Evolutionary conservation across 2,888 invertebrate species (phyloP).

Genomic region (Podotricha telesiphe): DNA sequence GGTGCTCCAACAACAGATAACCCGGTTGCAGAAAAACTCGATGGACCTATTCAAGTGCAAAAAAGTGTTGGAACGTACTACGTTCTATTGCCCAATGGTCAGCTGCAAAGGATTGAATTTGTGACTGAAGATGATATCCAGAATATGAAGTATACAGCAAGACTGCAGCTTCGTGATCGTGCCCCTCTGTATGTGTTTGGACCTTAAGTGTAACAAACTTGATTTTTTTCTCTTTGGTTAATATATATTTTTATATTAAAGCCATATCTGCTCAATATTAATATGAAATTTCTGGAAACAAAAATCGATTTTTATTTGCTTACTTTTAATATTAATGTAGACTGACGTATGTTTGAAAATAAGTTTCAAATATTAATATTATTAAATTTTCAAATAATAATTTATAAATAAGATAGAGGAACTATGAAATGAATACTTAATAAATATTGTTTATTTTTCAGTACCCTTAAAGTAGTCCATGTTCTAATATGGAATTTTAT

Average conservation of each 20-base stretch:
- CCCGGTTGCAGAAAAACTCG: conserved; percentile 65
- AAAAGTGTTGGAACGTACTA: conserved; percentile 85
- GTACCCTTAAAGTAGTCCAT: too few species aligned
- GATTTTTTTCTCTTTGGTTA: background rate
- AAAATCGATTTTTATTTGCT: background rate
- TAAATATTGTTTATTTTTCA: too few species aligned
- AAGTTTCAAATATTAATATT: too few species aligned
- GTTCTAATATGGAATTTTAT: too few species aligned
- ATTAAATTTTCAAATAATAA: too few species aligned
- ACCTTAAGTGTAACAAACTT: conserved; percentile 50
- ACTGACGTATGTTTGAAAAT: too few species aligned
- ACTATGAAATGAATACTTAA: too few species aligned
- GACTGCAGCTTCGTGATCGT: conserved; percentile 78
- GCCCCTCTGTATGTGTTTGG: conserved; percentile 66
- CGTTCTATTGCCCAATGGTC: conserved; percentile 85
- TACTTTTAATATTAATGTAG: background rate
- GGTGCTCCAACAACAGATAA: conserved; percentile 67
- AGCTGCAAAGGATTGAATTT: conserved; percentile 85
- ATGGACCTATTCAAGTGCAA: conserved; percentile 70
- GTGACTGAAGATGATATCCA: conserved; percentile 75
- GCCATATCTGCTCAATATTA: background rate
- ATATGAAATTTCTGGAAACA: background rate
- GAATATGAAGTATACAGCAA: conserved; percentile 85
- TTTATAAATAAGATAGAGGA: too few species aligned
- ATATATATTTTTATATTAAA: background rate